These are phyloP conservation scores for Mastigias papua DNA, from an alignment of 30 jellyfish, hydroid and myxozoan genomes.

Conservation along the genomic window DNA sequence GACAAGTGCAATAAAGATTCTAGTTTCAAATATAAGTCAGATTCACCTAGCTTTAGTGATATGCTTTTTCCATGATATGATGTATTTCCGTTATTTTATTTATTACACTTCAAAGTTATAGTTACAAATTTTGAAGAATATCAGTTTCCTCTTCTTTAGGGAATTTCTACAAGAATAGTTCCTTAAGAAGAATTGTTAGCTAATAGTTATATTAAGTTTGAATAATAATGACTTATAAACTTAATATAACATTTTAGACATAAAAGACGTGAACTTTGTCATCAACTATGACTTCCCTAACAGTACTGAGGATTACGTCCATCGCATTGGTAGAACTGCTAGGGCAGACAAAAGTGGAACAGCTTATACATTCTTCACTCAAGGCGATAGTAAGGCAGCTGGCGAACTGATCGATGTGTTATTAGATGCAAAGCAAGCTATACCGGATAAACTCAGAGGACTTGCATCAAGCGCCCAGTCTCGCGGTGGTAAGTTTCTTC, in stretches of 20 bases:
- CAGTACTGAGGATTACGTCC: constrained; percentile 93
- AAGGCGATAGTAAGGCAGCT: constrained; percentile 80
- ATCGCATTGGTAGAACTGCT: constrained; percentile 98
- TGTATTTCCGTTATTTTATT: too few species aligned
- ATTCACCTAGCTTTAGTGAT: too few species aligned
- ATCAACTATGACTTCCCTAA: constrained; percentile 95
- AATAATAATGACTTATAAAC: too few species aligned
- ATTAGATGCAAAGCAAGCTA: constrained; percentile 90
- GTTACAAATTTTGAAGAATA: too few species aligned
- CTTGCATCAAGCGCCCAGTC: constrained; percentile 65
- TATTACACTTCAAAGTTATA: too few species aligned
- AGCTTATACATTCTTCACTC: constrained; percentile 96
- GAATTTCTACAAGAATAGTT: too few species aligned
- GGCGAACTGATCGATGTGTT: constrained; percentile 79
- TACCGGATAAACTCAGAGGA: constrained; percentile 83
- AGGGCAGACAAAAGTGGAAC: constrained; percentile 95
- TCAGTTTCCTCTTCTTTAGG: too few species aligned
- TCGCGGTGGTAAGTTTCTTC: constrained; percentile 56
- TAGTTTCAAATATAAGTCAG: too few species aligned
- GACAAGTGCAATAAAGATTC: too few species aligned
- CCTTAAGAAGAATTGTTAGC: too few species aligned
- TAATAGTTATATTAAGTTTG: too few species aligned
- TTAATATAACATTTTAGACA: constrained; percentile 60
- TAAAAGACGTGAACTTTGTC: constrained; percentile 96
- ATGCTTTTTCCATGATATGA: too few species aligned